A percentile compares a stretch with the other conserved stretches of the same genome.
These are phyloP conservation scores for Aphaenogaster rudis DNA, from an alignment of 1,140 invertebrate genomes.

Conservation along the genomic window DNA sequence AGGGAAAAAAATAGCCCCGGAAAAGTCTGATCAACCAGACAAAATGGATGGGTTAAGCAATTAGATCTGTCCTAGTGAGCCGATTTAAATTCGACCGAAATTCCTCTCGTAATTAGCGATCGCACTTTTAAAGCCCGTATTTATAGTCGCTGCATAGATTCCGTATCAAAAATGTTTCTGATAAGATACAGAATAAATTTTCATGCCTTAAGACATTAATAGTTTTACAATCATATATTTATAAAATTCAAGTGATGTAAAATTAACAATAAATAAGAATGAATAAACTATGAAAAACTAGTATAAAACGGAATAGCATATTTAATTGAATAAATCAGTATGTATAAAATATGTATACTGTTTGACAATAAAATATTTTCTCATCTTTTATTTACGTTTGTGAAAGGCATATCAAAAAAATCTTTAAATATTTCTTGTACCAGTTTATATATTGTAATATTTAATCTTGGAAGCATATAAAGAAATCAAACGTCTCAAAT, in stretches of 20 bases:
- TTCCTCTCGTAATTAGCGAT: constrained; percentile 65
- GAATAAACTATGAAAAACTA: neutral
- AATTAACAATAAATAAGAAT: neutral
- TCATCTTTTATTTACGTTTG: neutral
- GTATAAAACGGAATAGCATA: neutral
- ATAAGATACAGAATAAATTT: neutral
- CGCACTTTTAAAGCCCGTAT: constrained; percentile 9
- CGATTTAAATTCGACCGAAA: constrained; percentile 70
- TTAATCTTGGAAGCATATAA: neutral
- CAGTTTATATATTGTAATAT: neutral
- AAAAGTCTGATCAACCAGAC: constrained; percentile 2
- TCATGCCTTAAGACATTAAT: neutral
- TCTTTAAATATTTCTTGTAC: neutral
- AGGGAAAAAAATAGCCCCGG: constrained; percentile 33
- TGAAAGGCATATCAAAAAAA: neutral
- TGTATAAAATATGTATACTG: neutral
- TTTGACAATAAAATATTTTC: constrained; percentile 1
- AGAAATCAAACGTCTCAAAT: neutral
- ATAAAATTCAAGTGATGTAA: neutral
- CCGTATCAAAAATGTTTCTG: neutral
- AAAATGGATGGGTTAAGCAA: constrained; percentile 61
- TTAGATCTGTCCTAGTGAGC: constrained; percentile 71
- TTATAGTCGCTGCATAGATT: neutral
- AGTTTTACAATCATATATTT: neutral
- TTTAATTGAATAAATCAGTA: neutral